Evolutionary conservation across 2,113 vertebrate species (phyloP), one percentile per base, ranked within the genome.

Genomic region (Chitala chitala): DNA sequence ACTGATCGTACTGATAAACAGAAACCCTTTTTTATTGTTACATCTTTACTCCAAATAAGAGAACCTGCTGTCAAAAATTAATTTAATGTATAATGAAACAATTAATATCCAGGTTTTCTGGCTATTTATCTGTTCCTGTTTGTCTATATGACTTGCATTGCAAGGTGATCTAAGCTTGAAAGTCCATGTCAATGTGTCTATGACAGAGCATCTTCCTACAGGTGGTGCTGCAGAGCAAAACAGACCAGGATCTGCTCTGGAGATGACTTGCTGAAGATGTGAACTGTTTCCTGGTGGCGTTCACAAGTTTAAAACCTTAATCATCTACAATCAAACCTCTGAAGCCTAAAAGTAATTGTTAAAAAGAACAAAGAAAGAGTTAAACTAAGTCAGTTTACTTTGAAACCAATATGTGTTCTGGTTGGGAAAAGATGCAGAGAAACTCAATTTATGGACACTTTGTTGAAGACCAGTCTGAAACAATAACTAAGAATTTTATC

Each of bases 221-320:
- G 94, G 94, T 29, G 90, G 87, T 12, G 79, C 86, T 0, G 81
- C 92, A 0, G 94, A 94, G 70, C 91, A 90, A 78, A 89, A 78
- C 0, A 89, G 78, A 89, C 78, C 0, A 17, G 46, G 42, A 69
- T 97, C 53, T 90, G 92, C 82, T 84, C 87, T 0, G 94, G 95
- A 0, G 94, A 96, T 7, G 92, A 95, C 58, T 64, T 98, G n/a
- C 15, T 98, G 74, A 89, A 92, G 54, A 80, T 98, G 56, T 90
- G 92, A 55, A 87, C 84, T 10, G 78, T 78, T 2, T 61, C 75
- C 46, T 93, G 78, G 92, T 93, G 76, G 94, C 93, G 31, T 92
- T 95, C 77, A 91, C 93, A 0, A 90, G 95, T n/a, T 95, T 96
- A 0, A 94, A 1, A 84, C 87, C 0, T 78, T 94, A 73, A 85